Base-by-base conservation (phyloP, 1,140 invertebrate genomes). In the Pachyrhynchus sulphureomaculatus region DNA sequence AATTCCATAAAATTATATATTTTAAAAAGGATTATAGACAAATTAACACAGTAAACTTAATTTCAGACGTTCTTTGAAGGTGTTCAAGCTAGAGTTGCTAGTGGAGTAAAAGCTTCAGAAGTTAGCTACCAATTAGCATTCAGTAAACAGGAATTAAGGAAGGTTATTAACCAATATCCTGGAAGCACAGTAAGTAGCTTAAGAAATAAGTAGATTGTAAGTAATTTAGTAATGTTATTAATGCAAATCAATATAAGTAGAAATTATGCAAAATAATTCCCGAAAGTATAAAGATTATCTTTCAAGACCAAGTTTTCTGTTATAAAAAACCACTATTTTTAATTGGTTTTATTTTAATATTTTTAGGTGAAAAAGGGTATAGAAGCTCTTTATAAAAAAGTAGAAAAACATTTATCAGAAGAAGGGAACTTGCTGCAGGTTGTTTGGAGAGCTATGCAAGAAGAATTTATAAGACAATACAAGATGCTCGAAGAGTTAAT, bases 371-470 rank as follows among this genome's bases (percentile, higher is more conserved):
- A 98, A 77, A 94, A 93, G 77, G 95, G 95, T 0, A 79, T 99
- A 21, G 96, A 98, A 75, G 87, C 92, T 75, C 81, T 99, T 45
- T 99, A 98, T 77, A 92, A 89, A 15, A 98, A 97, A 80, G 94
- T 99, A 13, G 96, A 96, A 72, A 98, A 99, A 80, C 95, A 98
- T 79, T 79, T 98, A 4, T 93, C 89, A 68, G 95, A 97, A 78
- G 94, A 98, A 76, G 93, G 95, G 72, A 96, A 95, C 77, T 81
- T 98, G 24, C 79, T 98, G 57, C 94, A 97, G 82, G 92, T 98
- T 34, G 96, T 99, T 47, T 99, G 98, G 97, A 85, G 94, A 75
- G 94, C 95, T 69, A 99, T 99, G 96, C 95, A 98, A 83, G 92
- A 97, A 77, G 95, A 99, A 81, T 99, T 99, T 78, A 93, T 99